phyloP scores from a whole-genome alignment of 1,140 invertebrate species.

The Leguminivora glycinivorella region DNA sequence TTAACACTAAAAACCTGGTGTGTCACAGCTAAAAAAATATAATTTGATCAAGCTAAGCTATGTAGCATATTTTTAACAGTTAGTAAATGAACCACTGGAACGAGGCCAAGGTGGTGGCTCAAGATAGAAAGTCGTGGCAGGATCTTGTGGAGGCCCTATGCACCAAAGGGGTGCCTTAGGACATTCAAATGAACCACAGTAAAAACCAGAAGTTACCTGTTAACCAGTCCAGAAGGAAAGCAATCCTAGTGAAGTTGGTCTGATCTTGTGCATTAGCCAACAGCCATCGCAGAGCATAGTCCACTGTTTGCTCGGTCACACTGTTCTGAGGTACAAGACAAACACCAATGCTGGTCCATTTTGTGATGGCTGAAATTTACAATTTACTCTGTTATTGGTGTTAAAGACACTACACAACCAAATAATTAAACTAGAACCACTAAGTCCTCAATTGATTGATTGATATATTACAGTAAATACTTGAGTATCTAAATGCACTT shows the following conservation, averaged over 20 bases:
- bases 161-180: too few relatives aligned
- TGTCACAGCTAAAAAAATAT: too few relatives aligned
- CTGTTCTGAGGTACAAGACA: slow-evolving; percentile 65
- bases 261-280: slow-evolving; percentile 58
- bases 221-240: slow-evolving; percentile 69
- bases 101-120: too few relatives aligned
- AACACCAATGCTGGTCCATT: slow-evolving; percentile 68
- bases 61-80: too few relatives aligned
- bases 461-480: too few relatives aligned
- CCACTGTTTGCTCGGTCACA: slow-evolving; percentile 59
- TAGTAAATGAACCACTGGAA: too few relatives aligned
- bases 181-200: neutral
- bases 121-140: too few relatives aligned
- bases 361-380: slow-evolving; percentile 60
- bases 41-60: too few relatives aligned
- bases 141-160: too few relatives aligned
- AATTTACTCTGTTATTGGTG: neutral
- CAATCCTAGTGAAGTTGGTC: slow-evolving; percentile 54
- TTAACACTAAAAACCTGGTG: too few relatives aligned
- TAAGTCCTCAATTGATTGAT: too few relatives aligned
- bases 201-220: slow-evolving; percentile 53
- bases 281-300: slow-evolving; percentile 66
- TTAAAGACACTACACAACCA: neutral
- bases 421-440: neutral
- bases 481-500: too few relatives aligned